Conservation (phyloP, 2,113 vertebrate genomes). For the Pungitius pungitius region DNA sequence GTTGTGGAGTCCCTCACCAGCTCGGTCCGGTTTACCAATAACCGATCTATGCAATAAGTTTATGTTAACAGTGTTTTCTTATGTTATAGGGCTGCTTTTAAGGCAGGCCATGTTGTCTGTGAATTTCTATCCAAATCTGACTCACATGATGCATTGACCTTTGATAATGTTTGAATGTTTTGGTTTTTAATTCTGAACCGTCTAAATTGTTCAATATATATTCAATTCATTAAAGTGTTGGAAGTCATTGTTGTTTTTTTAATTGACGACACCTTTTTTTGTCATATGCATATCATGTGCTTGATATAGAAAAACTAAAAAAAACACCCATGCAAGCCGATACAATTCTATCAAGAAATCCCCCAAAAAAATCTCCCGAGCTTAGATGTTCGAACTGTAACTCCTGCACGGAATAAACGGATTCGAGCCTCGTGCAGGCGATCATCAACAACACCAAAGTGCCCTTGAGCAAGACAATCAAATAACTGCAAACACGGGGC, state of each 20-base stretch:
- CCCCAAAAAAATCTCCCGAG: not conserved
- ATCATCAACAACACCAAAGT: slow-evolving; percentile 2
- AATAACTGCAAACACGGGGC: not conserved
- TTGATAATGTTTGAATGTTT: not conserved
- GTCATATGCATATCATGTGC: not conserved
- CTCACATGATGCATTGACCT: too few relatives aligned
- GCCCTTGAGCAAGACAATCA: slow-evolving; percentile 22
- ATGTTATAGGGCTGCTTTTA: too few relatives aligned
- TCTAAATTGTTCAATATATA: not conserved
- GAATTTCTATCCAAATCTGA: not conserved
- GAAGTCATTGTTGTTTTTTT: not conserved
- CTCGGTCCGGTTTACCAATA: not conserved
- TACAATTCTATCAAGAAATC: not conserved
- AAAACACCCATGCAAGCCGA: not conserved
- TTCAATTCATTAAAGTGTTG: not conserved
- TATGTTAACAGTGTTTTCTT: too few relatives aligned
- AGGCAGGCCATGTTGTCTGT: not conserved
- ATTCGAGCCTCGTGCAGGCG: not conserved
- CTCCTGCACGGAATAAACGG: not conserved
- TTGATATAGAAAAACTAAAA: not conserved
- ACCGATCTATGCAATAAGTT: not conserved
- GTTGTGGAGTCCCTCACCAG: not conserved
- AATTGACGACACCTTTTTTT: not conserved
- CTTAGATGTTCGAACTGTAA: not conserved
- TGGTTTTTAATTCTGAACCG: not conserved